Conservation (phyloP, 2,113 vertebrate genomes). For the Rhagologus leucostigma region DNA sequence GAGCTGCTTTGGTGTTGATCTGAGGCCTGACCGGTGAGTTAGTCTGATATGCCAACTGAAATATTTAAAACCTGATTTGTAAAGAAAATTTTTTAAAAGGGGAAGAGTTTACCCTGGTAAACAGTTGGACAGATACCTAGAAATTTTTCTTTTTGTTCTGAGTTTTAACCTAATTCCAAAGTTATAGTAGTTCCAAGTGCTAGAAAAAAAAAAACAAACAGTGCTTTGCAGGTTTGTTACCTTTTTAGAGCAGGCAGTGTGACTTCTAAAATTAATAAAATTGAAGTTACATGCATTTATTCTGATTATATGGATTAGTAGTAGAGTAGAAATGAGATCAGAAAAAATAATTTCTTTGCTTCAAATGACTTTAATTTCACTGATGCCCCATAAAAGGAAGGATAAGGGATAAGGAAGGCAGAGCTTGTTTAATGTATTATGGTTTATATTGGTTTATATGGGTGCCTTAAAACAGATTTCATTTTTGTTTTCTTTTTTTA, state of each 20-base stretch:
- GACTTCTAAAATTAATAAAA: background rate
- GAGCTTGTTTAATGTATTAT: background rate
- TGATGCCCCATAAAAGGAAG: background rate
- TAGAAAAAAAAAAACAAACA: background rate
- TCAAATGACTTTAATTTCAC: background rate
- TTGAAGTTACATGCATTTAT: background rate
- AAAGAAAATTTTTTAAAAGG: too few relatives aligned
- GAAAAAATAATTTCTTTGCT: background rate
- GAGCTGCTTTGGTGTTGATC: background rate
- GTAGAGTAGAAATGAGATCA: background rate
- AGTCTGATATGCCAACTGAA: background rate
- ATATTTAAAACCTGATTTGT: background rate
- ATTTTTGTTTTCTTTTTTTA: background rate
- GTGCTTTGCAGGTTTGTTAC: background rate
- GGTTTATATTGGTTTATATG: background rate
- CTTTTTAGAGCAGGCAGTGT: background rate
- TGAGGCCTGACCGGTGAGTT: background rate
- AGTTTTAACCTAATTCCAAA: background rate
- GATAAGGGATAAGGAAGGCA: background rate
- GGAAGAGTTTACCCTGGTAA: background rate
- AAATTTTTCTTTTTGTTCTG: background rate
- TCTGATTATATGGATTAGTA: background rate
- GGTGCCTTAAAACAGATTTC: background rate
- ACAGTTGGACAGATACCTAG: background rate
- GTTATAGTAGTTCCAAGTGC: background rate